Evolutionary conservation across 2,888 invertebrate genomes (phyloP).

Genomic region (Drosophila falleni): DNA sequence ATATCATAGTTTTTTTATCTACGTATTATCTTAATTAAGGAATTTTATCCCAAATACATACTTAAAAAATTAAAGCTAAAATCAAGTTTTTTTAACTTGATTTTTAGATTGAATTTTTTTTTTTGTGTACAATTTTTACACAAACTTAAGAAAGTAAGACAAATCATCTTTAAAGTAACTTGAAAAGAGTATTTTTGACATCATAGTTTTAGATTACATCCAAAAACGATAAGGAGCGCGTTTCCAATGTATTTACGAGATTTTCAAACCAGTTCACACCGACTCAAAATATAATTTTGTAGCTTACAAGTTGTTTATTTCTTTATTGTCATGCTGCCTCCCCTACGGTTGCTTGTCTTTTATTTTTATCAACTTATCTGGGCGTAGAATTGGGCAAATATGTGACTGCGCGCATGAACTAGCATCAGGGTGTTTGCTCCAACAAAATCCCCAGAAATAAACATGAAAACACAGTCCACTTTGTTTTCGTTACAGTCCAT

Average conservation of each 20-base stretch:
- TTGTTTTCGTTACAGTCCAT: background rate
- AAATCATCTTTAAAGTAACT: background rate
- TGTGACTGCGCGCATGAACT: constrained; percentile 17
- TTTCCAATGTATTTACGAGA: constrained; percentile 1
- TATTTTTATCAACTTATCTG: constrained; percentile 1
- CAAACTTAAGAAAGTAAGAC: background rate
- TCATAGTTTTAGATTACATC: constrained; percentile 1
- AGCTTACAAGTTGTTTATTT: constrained; percentile 22
- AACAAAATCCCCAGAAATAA: constrained; percentile 59
- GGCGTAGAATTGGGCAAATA: background rate
- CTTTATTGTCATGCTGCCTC: constrained; percentile 1
- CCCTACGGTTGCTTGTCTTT: background rate
- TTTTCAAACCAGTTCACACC: background rate
- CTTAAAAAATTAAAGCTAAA: too few species aligned
- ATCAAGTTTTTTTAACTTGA: too few species aligned
- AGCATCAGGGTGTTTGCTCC: constrained; percentile 38
- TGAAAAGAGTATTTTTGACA: background rate
- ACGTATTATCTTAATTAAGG: too few species aligned
- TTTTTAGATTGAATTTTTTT: too few species aligned
- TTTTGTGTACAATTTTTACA: too few species aligned
- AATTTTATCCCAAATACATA: too few species aligned
- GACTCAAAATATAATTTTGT: background rate
- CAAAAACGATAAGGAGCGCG: background rate
- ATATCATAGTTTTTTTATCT: too few species aligned
- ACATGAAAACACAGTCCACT: constrained; percentile 21